Conservation (phyloP, 2,113 vertebrate species). For the Onychostoma macrolepis region DNA sequence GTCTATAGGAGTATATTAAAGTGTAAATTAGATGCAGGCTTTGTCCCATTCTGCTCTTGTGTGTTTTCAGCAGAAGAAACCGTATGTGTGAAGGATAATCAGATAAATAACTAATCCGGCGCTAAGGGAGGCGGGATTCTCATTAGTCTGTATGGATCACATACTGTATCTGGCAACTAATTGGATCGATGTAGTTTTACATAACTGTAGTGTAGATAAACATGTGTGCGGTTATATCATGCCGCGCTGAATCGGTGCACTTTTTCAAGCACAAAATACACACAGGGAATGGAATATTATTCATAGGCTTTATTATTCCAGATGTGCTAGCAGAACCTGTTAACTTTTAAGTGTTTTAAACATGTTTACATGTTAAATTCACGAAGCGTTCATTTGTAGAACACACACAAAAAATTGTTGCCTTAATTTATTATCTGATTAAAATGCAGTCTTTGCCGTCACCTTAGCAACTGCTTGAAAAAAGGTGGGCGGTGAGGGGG, state of each 20-base stretch:
- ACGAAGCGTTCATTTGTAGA: constrained; percentile 66
- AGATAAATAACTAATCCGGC: constrained; percentile 29
- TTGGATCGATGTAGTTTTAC: constrained; percentile 16
- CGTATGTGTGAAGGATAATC: constrained; percentile 14
- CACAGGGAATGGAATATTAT: background rate
- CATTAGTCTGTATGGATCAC: constrained; percentile 17
- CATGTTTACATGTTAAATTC: constrained; percentile 52
- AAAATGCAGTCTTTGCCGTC: constrained; percentile 80
- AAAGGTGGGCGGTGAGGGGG: constrained; percentile 79
- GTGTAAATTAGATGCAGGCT: background rate
- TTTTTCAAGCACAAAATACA: background rate
- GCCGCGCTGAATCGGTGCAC: background rate
- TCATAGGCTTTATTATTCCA: background rate
- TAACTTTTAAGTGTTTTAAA: constrained; percentile 1
- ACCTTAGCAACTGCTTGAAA: constrained; percentile 79
- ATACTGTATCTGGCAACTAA: constrained; percentile 18
- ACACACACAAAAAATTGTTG: constrained; percentile 65
- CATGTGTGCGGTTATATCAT: background rate
- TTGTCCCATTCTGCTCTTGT: background rate
- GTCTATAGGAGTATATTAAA: background rate
- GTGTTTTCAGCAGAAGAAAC: background rate
- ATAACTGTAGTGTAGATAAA: constrained; percentile 18
- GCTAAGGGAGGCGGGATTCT: background rate
- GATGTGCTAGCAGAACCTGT: background rate
- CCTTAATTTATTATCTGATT: constrained; percentile 79